phyloP scores from a whole-genome alignment of 2,888 invertebrate species.

The Cenopis cana region DNA sequence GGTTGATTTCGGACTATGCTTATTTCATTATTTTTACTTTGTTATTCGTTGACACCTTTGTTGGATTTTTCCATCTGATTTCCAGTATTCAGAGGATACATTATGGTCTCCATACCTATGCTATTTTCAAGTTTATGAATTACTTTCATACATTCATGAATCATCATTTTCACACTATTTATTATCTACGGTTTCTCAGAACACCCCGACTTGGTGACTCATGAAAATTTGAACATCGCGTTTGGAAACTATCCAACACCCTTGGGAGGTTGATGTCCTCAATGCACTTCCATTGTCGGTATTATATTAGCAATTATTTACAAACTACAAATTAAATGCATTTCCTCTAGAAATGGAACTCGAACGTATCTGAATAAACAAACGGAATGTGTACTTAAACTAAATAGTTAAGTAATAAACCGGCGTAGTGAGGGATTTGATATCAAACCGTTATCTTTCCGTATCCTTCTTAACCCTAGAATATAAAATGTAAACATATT shows the following conservation, averaged over 20 bases:
- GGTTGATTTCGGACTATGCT: no score
- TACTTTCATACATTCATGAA: slow-evolving; percentile 7
- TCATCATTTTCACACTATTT: slow-evolving; percentile 28
- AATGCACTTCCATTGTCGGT: slow-evolving; percentile 24
- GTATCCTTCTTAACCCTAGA: slow-evolving; percentile 43
- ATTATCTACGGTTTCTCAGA: slow-evolving; percentile 27
- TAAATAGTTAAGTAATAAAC: not conserved
- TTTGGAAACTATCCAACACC: slow-evolving; percentile 33
- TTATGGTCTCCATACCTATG: not conserved
- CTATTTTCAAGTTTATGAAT: not conserved
- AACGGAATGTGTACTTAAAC: not conserved
- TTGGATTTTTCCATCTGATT: not conserved
- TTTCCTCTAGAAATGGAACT: not conserved
- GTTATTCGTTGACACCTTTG: not conserved
- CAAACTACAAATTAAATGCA: slow-evolving; percentile 2
- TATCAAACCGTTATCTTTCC: slow-evolving; percentile 45
- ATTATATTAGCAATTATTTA: not conserved
- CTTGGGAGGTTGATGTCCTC: slow-evolving; percentile 8
- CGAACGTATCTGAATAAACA: not conserved
- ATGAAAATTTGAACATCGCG: slow-evolving; percentile 28
- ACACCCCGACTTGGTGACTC: slow-evolving; percentile 32
- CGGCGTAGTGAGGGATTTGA: not conserved
- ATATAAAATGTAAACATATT: slow-evolving; percentile 52
- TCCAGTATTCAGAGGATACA: not conserved
- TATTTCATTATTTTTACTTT: not conserved